Base-by-base conservation (phyloP, 2,888 invertebrate genomes). In the Acleris holmiana region DNA sequence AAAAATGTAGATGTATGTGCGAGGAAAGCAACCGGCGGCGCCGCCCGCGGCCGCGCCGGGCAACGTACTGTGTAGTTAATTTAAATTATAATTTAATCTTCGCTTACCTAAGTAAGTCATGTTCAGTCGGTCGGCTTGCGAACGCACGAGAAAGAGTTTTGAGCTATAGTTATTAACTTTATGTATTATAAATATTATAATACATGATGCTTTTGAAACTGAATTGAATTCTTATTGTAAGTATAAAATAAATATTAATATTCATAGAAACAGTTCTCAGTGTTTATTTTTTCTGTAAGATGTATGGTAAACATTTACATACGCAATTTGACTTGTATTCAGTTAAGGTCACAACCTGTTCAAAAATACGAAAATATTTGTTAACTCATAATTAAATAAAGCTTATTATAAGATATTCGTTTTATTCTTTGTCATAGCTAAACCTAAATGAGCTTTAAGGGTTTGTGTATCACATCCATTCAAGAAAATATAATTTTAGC, bases 341-440 rank as follows among this genome's bases (percentile, higher is more conserved):
- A 87, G 89, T 91, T 92, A 89, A 89, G 88, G 92, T 91, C 91
- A 92, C 91, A 92, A 92, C 89, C 88, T 90, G 89, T 91, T 92
- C 91, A 88, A 90, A 91, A 89, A 89, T 89, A 88, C 88, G 88
- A 88, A 88, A 89, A 89, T 88, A 91, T 91, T 91, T 92, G 92
- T 92, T 92, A 92, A 91, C 91, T 92, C 91, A 91, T 92, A 92
- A 92, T 92, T 91, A 92, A 91, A 92, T 92, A 92, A 91, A 92
- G 92, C 92, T 91, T 92, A 92, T 91, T 90, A 91, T 91, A 92
- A 92, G 91, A 91, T 78, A 85, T 76, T 91, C 60, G 90, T 91
- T 91, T 91, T 89, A 89, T 89, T 91, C 54, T 49, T 69, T 50
- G 21, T 54, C 15, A 18, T 55, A 44, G 15, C 18, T 48, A 21